Evolutionary conservation across 1,140 invertebrate genomes (phyloP), one percentile per base, ranked within the genome.

Genomic region (Calosoma granatense): DNA sequence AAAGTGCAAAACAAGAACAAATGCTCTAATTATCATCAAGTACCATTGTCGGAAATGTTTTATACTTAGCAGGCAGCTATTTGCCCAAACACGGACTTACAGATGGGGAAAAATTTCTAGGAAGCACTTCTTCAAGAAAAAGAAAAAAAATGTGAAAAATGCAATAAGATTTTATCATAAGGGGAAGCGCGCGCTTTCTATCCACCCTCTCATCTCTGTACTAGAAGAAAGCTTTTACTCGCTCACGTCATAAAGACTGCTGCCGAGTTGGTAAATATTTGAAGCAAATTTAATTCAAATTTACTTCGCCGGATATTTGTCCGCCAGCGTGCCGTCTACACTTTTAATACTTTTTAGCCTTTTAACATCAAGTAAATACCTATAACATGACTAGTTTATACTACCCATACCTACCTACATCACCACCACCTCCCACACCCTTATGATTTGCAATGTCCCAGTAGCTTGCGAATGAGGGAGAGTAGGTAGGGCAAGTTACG

Each of bases 281-380:
- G 59, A 56, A 59, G 58, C 47, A 26, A 51, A 59, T 59, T 59
- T 59, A 52, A 56, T 59, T 59, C 58, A 22, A 39, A 30, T 22
- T 43, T 26, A 54, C 22, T 54, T 54, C n/a, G 15, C 17, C 26
- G 26, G 26, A 20, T 52, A 54, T 26, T n/a, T 23, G n/a, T 54
- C 9, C 22, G n/a, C 19, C 12, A 14, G 53, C 23, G n/a, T n/a
- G 20, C 11, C 11, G n/a, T n/a, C 22, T 26, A 22, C 53, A 14
- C 21, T 26, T 54, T 54, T 54, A 54, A 22, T 22, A 54, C 20
- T 54, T 54, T 54, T 21, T 17, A 52, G 51, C 17, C 53, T 17
- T 47, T 47, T 47, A 47, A 4, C 41, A 47, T 47, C 3, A 47
- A 17, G 3, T 12, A 47, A 12, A 9, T 47, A 17, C 41, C 41